Evolutionary conservation across 2,888 invertebrate species (phyloP).

Genomic region (Lepidocyrtoides sp.): DNA sequence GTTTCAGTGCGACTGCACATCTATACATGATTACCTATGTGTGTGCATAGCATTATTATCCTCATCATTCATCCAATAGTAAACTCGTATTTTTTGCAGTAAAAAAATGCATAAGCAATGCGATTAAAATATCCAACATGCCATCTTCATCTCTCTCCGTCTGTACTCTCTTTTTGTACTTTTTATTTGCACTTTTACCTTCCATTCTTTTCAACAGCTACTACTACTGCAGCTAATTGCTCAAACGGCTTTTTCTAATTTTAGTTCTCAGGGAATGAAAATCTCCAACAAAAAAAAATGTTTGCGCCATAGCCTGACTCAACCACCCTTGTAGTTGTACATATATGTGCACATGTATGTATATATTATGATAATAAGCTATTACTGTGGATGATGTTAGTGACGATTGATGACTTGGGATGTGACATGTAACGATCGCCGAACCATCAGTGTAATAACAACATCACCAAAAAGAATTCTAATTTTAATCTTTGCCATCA

Average conservation of each 20-base stretch:
- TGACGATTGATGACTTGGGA: not conserved
- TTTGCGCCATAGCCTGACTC: not conserved
- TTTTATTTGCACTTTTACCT: not conserved
- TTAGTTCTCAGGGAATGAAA: conserved; percentile 2
- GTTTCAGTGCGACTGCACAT: not conserved
- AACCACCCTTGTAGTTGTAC: too few species aligned
- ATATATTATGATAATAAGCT: too few species aligned
- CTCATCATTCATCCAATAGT: not conserved
- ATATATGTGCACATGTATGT: too few species aligned
- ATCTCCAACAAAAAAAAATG: not conserved
- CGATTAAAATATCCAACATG: not conserved
- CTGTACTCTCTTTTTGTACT: not conserved
- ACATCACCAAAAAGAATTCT: not conserved
- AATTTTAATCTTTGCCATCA: not conserved
- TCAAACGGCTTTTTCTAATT: conserved; percentile 3
- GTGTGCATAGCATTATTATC: not conserved
- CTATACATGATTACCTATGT: not conserved
- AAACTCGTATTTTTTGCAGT: not conserved
- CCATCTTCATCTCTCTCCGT: not conserved
- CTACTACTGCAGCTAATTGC: not conserved
- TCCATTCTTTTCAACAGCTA: not conserved
- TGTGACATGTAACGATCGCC: not conserved
- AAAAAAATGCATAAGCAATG: not conserved
- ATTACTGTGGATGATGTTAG: not conserved
- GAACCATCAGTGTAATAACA: conserved; percentile 2